Evolutionary conservation across 2,888 invertebrate species (phyloP), one percentile per base, ranked within the genome.

Genomic region (Ligdia adustata): DNA sequence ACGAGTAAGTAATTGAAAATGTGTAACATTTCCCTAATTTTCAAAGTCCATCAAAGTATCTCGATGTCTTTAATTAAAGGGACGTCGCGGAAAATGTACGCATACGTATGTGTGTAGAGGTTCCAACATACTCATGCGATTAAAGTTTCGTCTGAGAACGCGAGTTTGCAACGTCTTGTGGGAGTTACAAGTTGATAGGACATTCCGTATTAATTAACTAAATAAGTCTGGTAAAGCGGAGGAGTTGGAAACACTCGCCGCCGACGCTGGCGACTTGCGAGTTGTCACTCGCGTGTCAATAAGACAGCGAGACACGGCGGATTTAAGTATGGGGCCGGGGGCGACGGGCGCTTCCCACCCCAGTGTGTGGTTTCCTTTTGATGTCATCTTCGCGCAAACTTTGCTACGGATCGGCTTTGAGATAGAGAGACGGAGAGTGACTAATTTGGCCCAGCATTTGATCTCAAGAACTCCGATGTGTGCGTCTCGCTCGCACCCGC

Each of bases 341-440:
- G 72, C 59, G 69, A 41, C 65, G 67, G 69, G 69, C 62, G 75
- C 67, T n/a, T 77, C 73, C 87, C 88, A 77, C 87, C 90, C 88
- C 85, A 85, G 84, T 89, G 86, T 89, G 89, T 89, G 89, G 90
- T 89, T 90, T 89, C 89, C 90, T 89, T 90, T 90, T 90, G 90
- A 90, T 89, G 90, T 90, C 89, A 90, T 90, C 90, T 90, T 90
- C 89, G 90, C 88, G 89, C 89, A 90, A 90, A 90, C 90, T 90
- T 90, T 90, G 89, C 90, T 89, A 84, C 90, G 88, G 89, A 90
- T 90, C 90, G 90, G 90, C 90, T 90, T 90, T 90, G 90, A 90
- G 90, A 90, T 90, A 90, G 89, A 90, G 90, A 90, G 87, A 87
- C 89, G 87, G 89, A 88, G 90, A 90, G 90, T 89, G 89, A 90